Evolutionary conservation across 2,797 vertebrate species (phyloP).

Genomic region (Prunella strophiata): DNA sequence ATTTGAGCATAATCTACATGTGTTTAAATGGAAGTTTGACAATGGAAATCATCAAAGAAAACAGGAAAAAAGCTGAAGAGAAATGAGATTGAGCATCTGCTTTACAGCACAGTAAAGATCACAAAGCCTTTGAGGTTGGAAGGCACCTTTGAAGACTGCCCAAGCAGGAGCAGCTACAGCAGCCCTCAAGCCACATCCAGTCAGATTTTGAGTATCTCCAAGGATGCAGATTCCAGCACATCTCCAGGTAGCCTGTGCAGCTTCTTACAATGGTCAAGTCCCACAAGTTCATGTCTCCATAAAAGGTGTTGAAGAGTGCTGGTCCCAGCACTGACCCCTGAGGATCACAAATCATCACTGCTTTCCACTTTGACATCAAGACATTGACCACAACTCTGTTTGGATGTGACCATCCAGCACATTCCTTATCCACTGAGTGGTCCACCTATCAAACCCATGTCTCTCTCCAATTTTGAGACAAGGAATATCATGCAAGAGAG

Average conservation of each 20-base stretch:
- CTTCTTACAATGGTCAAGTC: background rate
- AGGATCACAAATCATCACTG: background rate
- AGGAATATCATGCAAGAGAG: background rate
- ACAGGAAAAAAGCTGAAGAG: background rate
- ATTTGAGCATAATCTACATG: background rate
- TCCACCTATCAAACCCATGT: background rate
- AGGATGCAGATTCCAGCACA: background rate
- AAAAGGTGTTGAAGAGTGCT: background rate
- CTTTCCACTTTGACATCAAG: background rate
- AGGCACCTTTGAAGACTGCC: background rate
- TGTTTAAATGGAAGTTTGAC: background rate
- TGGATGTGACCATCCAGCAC: background rate
- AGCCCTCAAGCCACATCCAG: background rate
- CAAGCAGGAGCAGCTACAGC: background rate
- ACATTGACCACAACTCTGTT: background rate
- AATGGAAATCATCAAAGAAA: background rate
- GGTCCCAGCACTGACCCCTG: rapidly evolving
- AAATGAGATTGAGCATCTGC: background rate
- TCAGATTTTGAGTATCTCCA: background rate
- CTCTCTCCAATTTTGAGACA: background rate
- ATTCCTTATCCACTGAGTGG: background rate
- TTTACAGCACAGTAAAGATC: background rate
- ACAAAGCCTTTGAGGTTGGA: background rate
- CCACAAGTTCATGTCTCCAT: background rate
- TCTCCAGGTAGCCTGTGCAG: background rate